These are phyloP conservation scores for Thamnaconus septentrionalis DNA, from an alignment of 2,113 vertebrate genomes.

Conservation along the genomic window DNA sequence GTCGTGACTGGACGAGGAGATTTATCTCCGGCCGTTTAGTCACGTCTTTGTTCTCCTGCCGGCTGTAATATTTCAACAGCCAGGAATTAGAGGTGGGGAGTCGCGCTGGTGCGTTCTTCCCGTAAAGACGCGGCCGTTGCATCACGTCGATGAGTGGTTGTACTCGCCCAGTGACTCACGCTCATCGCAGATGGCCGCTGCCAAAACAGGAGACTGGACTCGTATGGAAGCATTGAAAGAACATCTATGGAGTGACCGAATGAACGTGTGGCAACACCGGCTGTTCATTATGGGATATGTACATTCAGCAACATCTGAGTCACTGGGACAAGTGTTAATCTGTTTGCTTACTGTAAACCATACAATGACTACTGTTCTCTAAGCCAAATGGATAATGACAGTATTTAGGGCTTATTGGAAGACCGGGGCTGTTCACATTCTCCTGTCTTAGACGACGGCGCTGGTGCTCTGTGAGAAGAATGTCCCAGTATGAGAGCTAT, in stretches of 20 bases:
- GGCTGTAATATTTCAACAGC: constrained; percentile 56
- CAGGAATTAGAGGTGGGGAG: constrained; percentile 53
- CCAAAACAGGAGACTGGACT: constrained; percentile 13
- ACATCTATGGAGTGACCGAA: background rate
- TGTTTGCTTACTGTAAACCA: constrained; percentile 33
- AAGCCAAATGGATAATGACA: constrained; percentile 40
- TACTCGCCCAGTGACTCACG: constrained; percentile 45
- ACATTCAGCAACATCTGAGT: constrained; percentile 42
- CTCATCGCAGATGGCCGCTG: constrained; percentile 22
- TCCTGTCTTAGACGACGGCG: background rate
- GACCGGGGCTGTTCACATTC: background rate
- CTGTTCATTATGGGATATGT: constrained; percentile 36
- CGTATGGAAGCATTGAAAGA: background rate
- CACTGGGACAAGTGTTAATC: constrained; percentile 29
- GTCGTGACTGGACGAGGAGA: constrained; percentile 48
- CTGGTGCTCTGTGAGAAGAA: too few species aligned
- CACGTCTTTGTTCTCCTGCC: constrained; percentile 54
- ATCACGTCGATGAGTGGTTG: constrained; percentile 44
- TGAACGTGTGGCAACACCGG: background rate
- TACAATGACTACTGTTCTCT: constrained; percentile 35
- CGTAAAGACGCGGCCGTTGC: constrained; percentile 50
- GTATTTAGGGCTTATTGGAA: constrained; percentile 18
- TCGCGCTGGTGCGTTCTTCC: constrained; percentile 28
- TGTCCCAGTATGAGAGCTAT: too few species aligned
- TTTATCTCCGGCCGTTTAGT: constrained; percentile 54